phyloP scores from a whole-genome alignment of 1,140 invertebrate species.

The Drosophila ohnishii region DNA sequence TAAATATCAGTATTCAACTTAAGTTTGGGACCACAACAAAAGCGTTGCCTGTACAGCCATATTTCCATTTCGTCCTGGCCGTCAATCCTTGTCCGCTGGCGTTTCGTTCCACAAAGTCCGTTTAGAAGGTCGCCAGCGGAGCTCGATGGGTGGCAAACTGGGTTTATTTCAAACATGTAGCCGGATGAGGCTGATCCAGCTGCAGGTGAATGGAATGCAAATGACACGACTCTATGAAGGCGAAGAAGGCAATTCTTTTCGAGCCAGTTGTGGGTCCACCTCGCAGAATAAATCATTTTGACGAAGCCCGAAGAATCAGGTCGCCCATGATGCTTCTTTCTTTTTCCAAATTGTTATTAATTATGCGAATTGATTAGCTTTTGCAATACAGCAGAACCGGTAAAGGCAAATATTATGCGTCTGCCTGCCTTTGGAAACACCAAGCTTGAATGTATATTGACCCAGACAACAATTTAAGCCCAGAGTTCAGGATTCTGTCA shows the following conservation, averaged over 20 bases:
- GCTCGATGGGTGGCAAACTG: slow-evolving; percentile 27
- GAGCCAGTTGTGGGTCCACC: too few relatives aligned
- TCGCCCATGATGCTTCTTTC: too few relatives aligned
- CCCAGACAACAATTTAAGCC: slow-evolving; percentile 2
- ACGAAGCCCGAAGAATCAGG: too few relatives aligned
- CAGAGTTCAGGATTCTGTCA: not conserved
- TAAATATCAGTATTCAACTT: not conserved
- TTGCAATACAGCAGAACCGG: too few relatives aligned
- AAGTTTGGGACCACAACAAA: slow-evolving; percentile 38
- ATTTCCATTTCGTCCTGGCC: not conserved
- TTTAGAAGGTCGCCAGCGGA: slow-evolving; percentile 46
- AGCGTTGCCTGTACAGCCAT: slow-evolving; percentile 1
- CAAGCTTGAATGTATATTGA: not conserved
- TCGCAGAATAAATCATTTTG: too few relatives aligned
- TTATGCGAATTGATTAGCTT: too few relatives aligned
- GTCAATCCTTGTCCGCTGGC: not conserved
- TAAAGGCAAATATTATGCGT: too few relatives aligned
- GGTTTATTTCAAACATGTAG: slow-evolving; percentile 41
- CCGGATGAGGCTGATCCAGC: slow-evolving; percentile 9
- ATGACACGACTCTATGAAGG: too few relatives aligned
- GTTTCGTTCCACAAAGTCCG: not conserved
- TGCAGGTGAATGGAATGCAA: slow-evolving; percentile 23
- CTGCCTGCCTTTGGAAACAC: too few relatives aligned
- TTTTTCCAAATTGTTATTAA: too few relatives aligned
- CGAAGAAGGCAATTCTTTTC: too few relatives aligned